Evolutionary conservation across 1,140 invertebrate genomes (phyloP).

Genomic region (Caenorhabditis remanei): DNA sequence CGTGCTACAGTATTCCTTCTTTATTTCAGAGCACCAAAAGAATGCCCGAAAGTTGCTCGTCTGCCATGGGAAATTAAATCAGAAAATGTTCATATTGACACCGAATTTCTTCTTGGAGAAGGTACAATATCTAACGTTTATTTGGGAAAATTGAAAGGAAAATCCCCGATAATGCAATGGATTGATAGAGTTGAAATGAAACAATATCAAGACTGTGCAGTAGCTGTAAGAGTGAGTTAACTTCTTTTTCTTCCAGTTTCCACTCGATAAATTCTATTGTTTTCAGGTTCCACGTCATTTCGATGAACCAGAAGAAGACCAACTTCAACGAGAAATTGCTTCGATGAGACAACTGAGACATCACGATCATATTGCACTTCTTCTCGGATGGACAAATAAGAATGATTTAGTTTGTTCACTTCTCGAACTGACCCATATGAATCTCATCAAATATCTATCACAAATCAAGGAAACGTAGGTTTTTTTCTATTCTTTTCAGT

Average conservation of each 20-base stretch:
- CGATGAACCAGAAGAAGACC: slow-evolving; percentile 66
- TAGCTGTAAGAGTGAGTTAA: slow-evolving; percentile 62
- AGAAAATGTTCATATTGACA: slow-evolving; percentile 65
- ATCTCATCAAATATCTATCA: slow-evolving; percentile 66
- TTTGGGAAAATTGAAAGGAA: slow-evolving; percentile 67
- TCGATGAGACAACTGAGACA: slow-evolving; percentile 65
- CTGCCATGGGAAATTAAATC: slow-evolving; percentile 68
- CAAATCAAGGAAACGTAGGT: slow-evolving; percentile 66
- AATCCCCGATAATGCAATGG: slow-evolving; percentile 68
- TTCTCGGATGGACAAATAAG: slow-evolving; percentile 67
- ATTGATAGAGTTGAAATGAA: slow-evolving; percentile 67
- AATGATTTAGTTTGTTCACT: slow-evolving; percentile 66
- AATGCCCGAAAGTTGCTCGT: slow-evolving; percentile 53
- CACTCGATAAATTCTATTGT: not conserved
- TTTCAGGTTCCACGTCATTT: slow-evolving; percentile 66
- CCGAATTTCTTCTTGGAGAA: slow-evolving; percentile 66
- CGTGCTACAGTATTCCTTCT: no score
- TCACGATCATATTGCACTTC: slow-evolving; percentile 66
- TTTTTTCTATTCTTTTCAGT: not conserved
- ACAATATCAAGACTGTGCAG: slow-evolving; percentile 69
- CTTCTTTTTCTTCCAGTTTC: not conserved
- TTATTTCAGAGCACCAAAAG: slow-evolving; percentile 61
- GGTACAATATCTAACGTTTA: slow-evolving; percentile 66
- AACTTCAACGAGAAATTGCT: slow-evolving; percentile 65
- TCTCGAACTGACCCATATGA: slow-evolving; percentile 67